Evolutionary conservation across 1,140 invertebrate species (phyloP), one percentile per base, ranked within the genome.

Genomic region (Drosophila setifemur): DNA sequence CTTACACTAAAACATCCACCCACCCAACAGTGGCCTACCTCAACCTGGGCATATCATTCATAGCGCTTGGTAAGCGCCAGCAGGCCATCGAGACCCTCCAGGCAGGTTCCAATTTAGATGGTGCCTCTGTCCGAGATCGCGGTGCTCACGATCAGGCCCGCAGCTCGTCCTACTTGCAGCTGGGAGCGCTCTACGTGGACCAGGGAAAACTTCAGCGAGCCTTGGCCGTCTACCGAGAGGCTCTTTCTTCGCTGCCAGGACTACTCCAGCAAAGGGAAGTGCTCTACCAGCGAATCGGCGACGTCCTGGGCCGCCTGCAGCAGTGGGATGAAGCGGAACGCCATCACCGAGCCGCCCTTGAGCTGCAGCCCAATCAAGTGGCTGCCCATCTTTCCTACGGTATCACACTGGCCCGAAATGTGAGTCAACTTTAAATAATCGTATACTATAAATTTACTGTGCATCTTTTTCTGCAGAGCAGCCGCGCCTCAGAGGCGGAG

Each of bases 381-480:
- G 96, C 96, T 9, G 96, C 96, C 26, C 96, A 98, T 90, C 93
- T 98, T 43, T 97, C 96, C 35, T 96, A 98, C 87, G 97, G 96
- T 31, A 97, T 97, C 91, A 94, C 98, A 44, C 92, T 97, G 16
- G 95, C 96, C 28, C 95, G 95, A 92, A 96, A 97, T 93, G 97
- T 98, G 93, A 94, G 95, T 93, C 12, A 19, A 1, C 11, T n/a
- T n/a, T n/a, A n/a, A n/a, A n/a, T n/a, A 12, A 8, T 2, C 1
- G 3, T 0, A 9, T 11, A 16, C 5, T 4, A 1, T 1, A 31
- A 26, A 14, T 7, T 7, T 0, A 28, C 18, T 47, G 0, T 3
- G 16, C 0, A n/a, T 5, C 4, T 2, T 1, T 23, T 4, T 8
- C 2, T 64, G 54, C 93, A 97, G 95, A 93, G 95, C 82, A 96